Percentiles rank a stretch among this genome's conserved stretches.
Evolutionary conservation across 53 echinoderm and acorn worm genomes (phyloP).

Genomic region (Crossaster papposus): DNA sequence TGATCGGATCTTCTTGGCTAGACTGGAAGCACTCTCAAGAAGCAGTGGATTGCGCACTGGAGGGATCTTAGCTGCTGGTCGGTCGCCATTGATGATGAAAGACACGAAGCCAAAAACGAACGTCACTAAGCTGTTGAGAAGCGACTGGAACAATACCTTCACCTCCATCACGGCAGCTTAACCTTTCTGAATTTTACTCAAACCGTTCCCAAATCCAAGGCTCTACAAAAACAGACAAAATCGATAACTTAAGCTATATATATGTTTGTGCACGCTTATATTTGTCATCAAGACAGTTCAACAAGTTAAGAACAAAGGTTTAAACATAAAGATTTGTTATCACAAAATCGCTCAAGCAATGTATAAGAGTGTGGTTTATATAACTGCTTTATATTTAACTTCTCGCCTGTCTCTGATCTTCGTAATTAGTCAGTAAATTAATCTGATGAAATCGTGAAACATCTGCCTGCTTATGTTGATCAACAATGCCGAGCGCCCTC

Average conservation of each 20-base stretch:
- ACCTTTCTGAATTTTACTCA: background rate
- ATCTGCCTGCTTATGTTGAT: background rate
- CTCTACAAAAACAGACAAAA: no score
- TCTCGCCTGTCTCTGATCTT: no score
- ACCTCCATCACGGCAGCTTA: background rate
- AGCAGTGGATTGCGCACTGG: constrained; percentile 75
- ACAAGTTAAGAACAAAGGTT: no score
- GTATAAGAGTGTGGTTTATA: no score
- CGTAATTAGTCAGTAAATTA: background rate
- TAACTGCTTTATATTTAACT: no score
- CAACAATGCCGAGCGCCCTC: background rate
- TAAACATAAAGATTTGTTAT: no score
- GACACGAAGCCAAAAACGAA: constrained; percentile 70
- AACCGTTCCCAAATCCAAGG: no score
- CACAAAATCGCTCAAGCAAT: no score
- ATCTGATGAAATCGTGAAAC: background rate
- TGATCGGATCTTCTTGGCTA: constrained; percentile 79
- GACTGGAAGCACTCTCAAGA: constrained; percentile 82
- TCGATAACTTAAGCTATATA: no score
- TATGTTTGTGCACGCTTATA: no score
- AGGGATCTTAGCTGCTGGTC: constrained; percentile 78
- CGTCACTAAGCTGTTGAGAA: constrained; percentile 54
- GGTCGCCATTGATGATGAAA: constrained; percentile 84
- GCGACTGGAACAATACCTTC: constrained; percentile 36
- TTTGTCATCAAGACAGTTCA: no score